Percentiles rank a stretch among this genome's conserved stretches.
phyloP scores from a whole-genome alignment of 2,113 vertebrate species.

The Thymallus thymallus region DNA sequence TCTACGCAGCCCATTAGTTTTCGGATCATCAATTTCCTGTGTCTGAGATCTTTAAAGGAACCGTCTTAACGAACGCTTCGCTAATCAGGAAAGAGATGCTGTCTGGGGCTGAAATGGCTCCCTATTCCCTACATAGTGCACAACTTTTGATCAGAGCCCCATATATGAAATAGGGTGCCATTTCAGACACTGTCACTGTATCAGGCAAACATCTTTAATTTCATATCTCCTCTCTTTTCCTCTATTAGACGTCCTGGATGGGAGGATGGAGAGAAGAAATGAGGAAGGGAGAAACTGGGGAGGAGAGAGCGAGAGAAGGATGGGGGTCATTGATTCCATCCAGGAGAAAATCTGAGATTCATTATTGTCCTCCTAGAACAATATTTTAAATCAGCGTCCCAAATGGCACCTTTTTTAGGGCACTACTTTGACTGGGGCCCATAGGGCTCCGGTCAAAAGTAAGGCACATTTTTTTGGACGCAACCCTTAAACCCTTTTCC shows the following conservation, averaged over 20 bases:
- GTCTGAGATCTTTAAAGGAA: constrained; percentile 69
- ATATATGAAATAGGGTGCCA: too few relatives aligned
- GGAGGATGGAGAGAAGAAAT: constrained; percentile 9
- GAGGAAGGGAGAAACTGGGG: background rate
- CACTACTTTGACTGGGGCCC: too few relatives aligned
- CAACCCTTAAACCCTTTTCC: constrained; percentile 35
- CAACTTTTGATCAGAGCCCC: too few relatives aligned
- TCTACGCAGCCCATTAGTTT: constrained; percentile 64
- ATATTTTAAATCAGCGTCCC: background rate
- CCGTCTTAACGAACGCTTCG: constrained; percentile 60
- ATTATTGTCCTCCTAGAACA: constrained; percentile 31
- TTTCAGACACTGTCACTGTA: constrained; percentile 37
- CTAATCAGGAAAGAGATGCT: constrained; percentile 54
- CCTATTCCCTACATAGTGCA: too few relatives aligned
- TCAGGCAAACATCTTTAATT: constrained; percentile 79
- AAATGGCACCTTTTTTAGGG: too few relatives aligned
- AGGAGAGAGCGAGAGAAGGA: too few relatives aligned
- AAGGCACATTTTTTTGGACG: constrained; percentile 9
- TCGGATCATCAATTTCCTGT: constrained; percentile 64
- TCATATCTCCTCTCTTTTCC: too few relatives aligned
- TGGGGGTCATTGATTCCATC: background rate
- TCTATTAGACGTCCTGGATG: too few relatives aligned
- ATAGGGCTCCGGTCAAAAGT: too few relatives aligned
- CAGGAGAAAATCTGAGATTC: constrained; percentile 48
- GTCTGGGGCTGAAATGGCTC: too few relatives aligned